These are phyloP conservation scores for Eupsilia transversa DNA, from an alignment of 2,888 invertebrate genomes.

Conservation along the genomic window DNA sequence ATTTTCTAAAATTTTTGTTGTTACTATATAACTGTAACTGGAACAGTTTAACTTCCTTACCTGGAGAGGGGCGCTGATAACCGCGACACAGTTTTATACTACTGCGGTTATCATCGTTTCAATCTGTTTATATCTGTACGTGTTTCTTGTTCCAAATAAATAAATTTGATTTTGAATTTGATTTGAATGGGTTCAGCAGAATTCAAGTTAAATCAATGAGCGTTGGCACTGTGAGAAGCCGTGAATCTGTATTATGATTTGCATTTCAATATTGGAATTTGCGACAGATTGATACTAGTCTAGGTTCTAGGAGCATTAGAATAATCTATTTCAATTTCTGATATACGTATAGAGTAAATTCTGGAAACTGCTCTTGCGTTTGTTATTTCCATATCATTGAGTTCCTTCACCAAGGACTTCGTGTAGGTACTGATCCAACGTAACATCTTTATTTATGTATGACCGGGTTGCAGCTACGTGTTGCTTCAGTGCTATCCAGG, in stretches of 20 bases:
- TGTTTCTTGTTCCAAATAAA: too few species aligned
- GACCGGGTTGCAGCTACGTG: slow-evolving; percentile 2
- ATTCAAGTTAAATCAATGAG: slow-evolving; percentile 40
- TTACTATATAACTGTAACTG: too few species aligned
- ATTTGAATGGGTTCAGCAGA: slow-evolving; percentile 15
- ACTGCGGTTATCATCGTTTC: too few species aligned
- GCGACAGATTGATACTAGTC: slow-evolving; percentile 11
- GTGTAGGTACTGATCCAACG: not conserved
- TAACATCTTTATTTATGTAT: not conserved
- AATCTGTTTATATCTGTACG: too few species aligned
- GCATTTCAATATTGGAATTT: slow-evolving; percentile 45
- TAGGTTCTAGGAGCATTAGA: slow-evolving; percentile 20
- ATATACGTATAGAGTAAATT: not conserved
- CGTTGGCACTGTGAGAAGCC: slow-evolving; percentile 9
- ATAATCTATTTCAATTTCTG: slow-evolving; percentile 11
- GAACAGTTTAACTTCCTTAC: too few species aligned
- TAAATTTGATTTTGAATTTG: too few species aligned
- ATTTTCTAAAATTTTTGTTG: too few species aligned
- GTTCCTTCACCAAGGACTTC: not conserved
- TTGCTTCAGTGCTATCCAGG: slow-evolving; percentile 7
- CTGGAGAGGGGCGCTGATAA: too few species aligned
- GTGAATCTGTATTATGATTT: slow-evolving; percentile 35
- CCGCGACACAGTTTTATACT: too few species aligned
- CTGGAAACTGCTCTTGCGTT: not conserved
- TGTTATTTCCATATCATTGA: not conserved